Conservation (phyloP, 2,113 vertebrate genomes). For the Gymnogyps californianus region DNA sequence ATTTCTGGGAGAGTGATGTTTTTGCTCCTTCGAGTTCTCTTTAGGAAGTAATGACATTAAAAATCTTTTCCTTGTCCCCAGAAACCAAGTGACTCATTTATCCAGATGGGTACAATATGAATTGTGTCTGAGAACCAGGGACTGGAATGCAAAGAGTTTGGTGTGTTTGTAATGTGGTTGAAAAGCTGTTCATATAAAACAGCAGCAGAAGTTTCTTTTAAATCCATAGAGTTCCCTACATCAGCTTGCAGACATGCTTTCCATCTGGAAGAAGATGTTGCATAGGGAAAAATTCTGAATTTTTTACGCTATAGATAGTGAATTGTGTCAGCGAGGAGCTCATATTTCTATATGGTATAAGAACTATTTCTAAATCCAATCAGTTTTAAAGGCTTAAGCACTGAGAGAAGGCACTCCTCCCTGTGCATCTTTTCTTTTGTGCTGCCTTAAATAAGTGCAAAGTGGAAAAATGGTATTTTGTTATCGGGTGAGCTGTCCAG, state of each 20-base stretch:
- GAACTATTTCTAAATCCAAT: neutral
- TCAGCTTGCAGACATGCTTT: neutral
- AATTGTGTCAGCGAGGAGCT: neutral
- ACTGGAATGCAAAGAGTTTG: constrained; percentile 40
- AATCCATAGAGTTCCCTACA: neutral
- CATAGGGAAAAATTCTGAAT: neutral
- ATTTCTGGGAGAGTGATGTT: neutral
- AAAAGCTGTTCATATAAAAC: constrained; percentile 23
- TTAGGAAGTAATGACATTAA: constrained; percentile 42
- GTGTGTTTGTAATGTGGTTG: constrained; percentile 47
- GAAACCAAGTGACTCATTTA: constrained; percentile 49
- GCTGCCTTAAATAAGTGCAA: neutral
- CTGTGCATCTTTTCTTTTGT: neutral
- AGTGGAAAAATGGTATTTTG: neutral
- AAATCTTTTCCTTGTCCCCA: constrained; percentile 59
- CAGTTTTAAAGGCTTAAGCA: neutral
- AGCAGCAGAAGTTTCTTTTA: constrained; percentile 22
- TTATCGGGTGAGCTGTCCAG: neutral
- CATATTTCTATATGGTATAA: neutral
- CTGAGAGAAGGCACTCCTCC: neutral
- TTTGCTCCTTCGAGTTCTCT: neutral
- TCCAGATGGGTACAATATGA: constrained; percentile 70
- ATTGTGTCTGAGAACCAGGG: constrained; percentile 36
- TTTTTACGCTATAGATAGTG: neutral
- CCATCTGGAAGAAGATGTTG: neutral